Evolutionary conservation across 2,888 invertebrate species (phyloP).

Genomic region (Napeogenes inachia): DNA sequence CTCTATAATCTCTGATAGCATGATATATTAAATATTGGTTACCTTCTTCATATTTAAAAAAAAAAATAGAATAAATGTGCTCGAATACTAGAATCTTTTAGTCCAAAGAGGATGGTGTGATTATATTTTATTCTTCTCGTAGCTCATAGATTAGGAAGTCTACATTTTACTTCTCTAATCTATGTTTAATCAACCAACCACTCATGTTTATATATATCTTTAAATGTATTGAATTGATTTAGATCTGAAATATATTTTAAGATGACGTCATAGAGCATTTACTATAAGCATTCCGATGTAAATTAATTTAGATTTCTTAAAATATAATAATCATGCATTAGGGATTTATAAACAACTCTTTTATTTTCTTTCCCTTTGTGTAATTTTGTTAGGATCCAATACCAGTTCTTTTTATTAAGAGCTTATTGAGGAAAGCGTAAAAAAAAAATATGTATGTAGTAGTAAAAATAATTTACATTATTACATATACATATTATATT

Average conservation of each 20-base stretch:
- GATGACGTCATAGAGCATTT: conserved; percentile 22
- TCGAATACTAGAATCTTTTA: neutral
- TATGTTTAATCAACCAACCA: neutral
- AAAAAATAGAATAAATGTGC: neutral
- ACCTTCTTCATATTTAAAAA: neutral
- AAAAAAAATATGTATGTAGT: no score
- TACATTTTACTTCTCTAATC: neutral
- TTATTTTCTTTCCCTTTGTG: conserved; percentile 6
- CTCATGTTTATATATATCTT: neutral
- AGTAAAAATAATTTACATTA: no score
- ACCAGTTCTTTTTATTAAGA: no score
- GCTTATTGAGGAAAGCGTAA: no score
- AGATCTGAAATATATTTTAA: conserved; percentile 26
- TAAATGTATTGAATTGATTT: conserved; percentile 23
- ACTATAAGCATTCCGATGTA: conserved; percentile 29
- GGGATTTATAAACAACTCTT: conserved; percentile 11
- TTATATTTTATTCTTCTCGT: neutral
- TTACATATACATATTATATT: no score
- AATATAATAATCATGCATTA: conserved; percentile 22
- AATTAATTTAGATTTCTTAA: conserved; percentile 17
- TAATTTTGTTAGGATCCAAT: no score
- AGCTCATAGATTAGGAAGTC: neutral
- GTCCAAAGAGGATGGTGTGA: neutral
- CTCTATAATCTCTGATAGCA: conserved; percentile 6
- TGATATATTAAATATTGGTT: neutral